phyloP scores from a whole-genome alignment of 1,140 invertebrate genomes.

The Drosophila sproati region DNA sequence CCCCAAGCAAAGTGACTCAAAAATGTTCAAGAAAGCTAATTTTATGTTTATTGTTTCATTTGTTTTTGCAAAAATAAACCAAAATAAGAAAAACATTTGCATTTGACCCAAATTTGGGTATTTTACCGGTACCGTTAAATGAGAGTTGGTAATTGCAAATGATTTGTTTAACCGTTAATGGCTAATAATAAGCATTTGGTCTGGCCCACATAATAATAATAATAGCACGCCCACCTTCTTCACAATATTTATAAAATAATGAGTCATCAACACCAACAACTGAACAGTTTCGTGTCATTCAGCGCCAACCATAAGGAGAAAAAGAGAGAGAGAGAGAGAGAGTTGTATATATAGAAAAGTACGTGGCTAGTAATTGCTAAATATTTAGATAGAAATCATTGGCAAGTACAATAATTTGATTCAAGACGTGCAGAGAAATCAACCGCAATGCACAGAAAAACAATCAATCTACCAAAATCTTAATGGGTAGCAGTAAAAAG shows the following conservation, averaged over 20 bases:
- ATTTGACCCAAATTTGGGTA: constrained; percentile 21
- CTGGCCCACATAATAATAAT: constrained; percentile 11
- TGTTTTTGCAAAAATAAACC: constrained; percentile 29
- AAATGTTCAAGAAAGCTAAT: constrained; percentile 13
- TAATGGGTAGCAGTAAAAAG: constrained; percentile 4
- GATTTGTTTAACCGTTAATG: constrained; percentile 38
- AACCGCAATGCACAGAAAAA: background rate
- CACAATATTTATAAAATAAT: background rate
- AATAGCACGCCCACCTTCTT: constrained; percentile 21
- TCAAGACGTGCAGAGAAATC: constrained; percentile 20
- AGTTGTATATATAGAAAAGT: constrained; percentile 7
- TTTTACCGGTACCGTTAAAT: constrained; percentile 20
- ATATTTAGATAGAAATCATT: constrained; percentile 31
- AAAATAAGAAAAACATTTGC: constrained; percentile 1
- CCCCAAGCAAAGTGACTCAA: constrained; percentile 19
- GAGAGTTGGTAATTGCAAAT: constrained; percentile 29
- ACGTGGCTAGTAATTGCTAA: constrained; percentile 20
- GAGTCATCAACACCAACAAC: constrained; percentile 35
- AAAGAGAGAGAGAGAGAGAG: background rate
- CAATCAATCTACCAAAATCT: constrained; percentile 17
- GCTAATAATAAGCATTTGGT: constrained; percentile 15
- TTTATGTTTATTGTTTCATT: constrained; percentile 15
- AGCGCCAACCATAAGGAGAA: constrained; percentile 22
- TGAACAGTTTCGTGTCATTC: constrained; percentile 33
- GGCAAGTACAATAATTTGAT: constrained; percentile 3